phyloP scores from a whole-genome alignment of 2,888 invertebrate genomes.

The Cacoxenus indagator region DNA sequence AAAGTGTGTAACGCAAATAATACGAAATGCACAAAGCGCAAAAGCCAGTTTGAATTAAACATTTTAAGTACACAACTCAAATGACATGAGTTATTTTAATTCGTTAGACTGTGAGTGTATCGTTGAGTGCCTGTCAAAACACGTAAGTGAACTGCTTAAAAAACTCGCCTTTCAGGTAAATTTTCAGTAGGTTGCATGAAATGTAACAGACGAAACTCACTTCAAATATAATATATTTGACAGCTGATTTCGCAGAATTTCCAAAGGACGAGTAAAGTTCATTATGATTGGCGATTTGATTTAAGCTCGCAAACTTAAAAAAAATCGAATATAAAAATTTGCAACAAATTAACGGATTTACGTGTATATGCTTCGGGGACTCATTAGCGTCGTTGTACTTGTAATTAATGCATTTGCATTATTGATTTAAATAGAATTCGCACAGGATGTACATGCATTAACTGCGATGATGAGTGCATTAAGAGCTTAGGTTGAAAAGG shows the following conservation, averaged over 20 bases:
- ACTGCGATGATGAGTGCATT: background rate
- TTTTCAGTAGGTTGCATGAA: too few relatives aligned
- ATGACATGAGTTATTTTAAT: background rate
- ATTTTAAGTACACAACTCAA: background rate
- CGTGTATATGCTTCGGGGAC: conserved; percentile 35
- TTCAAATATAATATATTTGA: too few relatives aligned
- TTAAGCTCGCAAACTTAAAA: too few relatives aligned
- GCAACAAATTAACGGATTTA: conserved; percentile 35
- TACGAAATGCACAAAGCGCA: conserved; percentile 9
- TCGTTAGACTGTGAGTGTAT: background rate
- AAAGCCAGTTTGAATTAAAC: conserved; percentile 4
- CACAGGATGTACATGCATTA: conserved; percentile 31
- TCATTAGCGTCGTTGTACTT: conserved; percentile 33
- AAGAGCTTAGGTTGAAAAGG: background rate
- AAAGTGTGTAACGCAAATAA: background rate
- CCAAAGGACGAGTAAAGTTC: too few relatives aligned
- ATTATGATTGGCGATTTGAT: too few relatives aligned
- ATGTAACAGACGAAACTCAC: background rate
- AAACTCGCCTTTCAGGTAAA: too few relatives aligned
- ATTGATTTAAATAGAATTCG: conserved; percentile 44
- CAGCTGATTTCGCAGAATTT: too few relatives aligned
- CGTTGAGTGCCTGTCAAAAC: background rate
- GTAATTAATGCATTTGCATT: conserved; percentile 37
- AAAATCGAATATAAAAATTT: background rate
- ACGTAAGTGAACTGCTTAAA: background rate